phyloP scores from a whole-genome alignment of 2,888 invertebrate species.

The Meloe dianella region DNA sequence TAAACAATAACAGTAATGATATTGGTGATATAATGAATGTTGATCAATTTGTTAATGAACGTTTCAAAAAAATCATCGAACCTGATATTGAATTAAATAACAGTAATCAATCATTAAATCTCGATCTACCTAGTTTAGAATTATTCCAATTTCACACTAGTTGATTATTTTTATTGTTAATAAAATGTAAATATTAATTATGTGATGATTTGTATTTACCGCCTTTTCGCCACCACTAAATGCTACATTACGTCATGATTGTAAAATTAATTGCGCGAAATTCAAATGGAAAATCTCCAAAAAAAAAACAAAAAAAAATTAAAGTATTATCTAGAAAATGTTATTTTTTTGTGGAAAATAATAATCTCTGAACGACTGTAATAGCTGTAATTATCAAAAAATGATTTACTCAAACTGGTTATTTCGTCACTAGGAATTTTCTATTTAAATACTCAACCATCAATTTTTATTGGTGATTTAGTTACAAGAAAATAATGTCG shows the following conservation, averaged over 20 bases:
- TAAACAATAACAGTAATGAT: slow-evolving; percentile 54
- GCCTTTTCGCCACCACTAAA: too few species aligned
- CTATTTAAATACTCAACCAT: neutral
- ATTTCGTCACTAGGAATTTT: neutral
- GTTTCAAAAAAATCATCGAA: slow-evolving; percentile 56
- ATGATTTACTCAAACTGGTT: neutral
- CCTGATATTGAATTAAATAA: slow-evolving; percentile 48
- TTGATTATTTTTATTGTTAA: slow-evolving; percentile 30
- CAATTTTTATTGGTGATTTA: neutral
- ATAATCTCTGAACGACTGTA: neutral
- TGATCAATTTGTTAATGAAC: slow-evolving; percentile 58
- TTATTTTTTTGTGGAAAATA: neutral
- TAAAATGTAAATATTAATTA: neutral
- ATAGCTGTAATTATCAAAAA: neutral
- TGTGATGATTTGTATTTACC: too few species aligned
- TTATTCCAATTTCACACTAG: slow-evolving; percentile 54
- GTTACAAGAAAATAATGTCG: neutral
- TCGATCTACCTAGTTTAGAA: slow-evolving; percentile 55
- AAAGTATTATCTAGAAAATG: too few species aligned
- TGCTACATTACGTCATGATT: too few species aligned
- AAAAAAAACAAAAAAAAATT: too few species aligned
- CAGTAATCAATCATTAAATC: slow-evolving; percentile 44
- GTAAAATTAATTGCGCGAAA: too few species aligned
- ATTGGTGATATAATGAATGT: slow-evolving; percentile 59
- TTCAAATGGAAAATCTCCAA: too few species aligned